A percentile compares a stretch with the other conserved stretches of the same genome.
Conservation (phyloP, 1,140 invertebrate species). For the Nasonia longicornis region DNA sequence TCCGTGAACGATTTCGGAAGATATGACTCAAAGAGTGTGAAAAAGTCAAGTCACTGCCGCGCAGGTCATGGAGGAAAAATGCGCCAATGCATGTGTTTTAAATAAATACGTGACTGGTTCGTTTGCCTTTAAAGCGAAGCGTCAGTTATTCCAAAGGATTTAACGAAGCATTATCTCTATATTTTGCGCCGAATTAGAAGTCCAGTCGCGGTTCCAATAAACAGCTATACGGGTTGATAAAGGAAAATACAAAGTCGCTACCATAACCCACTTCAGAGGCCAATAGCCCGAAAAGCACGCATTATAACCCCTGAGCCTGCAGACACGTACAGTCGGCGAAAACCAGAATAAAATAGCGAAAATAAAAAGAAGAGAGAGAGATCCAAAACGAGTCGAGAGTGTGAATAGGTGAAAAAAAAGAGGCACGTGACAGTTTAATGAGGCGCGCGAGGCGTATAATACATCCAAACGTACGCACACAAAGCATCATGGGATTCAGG, state of each 20-base stretch:
- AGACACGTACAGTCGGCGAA: not conserved
- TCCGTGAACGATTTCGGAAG: no score
- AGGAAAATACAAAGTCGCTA: not conserved
- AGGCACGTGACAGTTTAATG: slow-evolving; percentile 18
- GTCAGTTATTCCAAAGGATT: no score
- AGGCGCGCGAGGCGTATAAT: not conserved
- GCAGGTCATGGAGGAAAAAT: no score
- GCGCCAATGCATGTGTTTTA: no score
- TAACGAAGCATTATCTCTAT: not conserved
- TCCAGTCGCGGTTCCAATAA: no score
- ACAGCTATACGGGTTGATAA: not conserved
- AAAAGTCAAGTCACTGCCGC: no score
- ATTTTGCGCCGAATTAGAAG: no score
- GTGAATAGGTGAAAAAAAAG: not conserved
- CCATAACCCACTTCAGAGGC: not conserved
- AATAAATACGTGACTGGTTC: no score
- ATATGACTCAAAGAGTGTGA: no score
- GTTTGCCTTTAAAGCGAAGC: no score
- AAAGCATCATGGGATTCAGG: slow-evolving; percentile 6
- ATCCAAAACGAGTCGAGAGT: not conserved
- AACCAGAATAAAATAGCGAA: not conserved
- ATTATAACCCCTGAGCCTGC: not conserved
- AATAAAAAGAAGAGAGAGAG: not conserved
- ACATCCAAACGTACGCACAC: not conserved
- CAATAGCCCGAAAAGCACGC: not conserved